phyloP scores from a whole-genome alignment of 2,113 vertebrate species.

The Paraplagusia blochii region DNA sequence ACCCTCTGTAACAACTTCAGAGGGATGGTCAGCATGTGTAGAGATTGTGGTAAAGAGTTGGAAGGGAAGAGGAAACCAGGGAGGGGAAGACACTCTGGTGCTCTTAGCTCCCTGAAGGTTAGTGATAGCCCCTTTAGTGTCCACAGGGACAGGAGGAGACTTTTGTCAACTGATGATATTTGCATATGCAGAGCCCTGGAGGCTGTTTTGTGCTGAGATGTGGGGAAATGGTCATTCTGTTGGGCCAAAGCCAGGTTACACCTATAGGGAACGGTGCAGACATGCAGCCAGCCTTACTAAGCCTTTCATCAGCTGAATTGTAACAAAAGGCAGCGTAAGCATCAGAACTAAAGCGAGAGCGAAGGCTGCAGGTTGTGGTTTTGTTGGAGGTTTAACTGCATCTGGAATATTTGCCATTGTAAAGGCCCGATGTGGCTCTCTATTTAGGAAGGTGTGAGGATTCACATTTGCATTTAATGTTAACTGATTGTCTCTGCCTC shows the following conservation, averaged over 20 bases:
- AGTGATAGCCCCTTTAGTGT: constrained; percentile 20
- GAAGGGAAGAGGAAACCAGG: constrained; percentile 34
- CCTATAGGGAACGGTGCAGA: constrained; percentile 3
- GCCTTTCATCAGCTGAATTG: constrained; percentile 22
- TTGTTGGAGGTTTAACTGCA: not conserved
- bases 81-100: constrained; percentile 12
- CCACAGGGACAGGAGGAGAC: constrained; percentile 25
- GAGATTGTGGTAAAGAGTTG: constrained; percentile 45
- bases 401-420: no score
- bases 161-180: constrained; percentile 31
- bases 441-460: constrained; percentile 14
- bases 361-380: no score
- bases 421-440: no score
- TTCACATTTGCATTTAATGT: constrained; percentile 48
- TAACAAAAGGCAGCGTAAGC: no score
- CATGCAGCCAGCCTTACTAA: constrained; percentile 14
- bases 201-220: constrained; percentile 13
- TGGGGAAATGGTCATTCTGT: constrained; percentile 30
- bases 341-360: not conserved
- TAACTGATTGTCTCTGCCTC: constrained; percentile 23
- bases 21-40: constrained; percentile 68
- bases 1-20: constrained; percentile 64
- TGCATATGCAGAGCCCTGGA: constrained; percentile 15
- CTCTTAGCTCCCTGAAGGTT: constrained; percentile 34
- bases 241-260: constrained; percentile 35